Conservation (phyloP, 2,113 vertebrate genomes). For the Calcarius ornatus region DNA sequence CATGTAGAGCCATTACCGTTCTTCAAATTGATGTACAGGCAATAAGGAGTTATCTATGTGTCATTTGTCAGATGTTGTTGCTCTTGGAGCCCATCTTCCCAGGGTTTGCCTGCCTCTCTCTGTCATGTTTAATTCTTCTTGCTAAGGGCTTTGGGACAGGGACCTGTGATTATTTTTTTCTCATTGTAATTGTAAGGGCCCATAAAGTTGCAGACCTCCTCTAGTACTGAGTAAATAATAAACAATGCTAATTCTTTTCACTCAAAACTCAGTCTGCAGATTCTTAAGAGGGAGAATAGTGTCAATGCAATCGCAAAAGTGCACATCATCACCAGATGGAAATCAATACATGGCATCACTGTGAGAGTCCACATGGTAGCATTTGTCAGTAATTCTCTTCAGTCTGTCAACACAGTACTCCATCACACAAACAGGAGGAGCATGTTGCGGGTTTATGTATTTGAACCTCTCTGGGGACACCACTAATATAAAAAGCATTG, state of each 20-base stretch:
- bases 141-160: not conserved
- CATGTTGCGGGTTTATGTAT: conserved; percentile 34
- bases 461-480: conserved; percentile 47
- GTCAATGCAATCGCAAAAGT: conserved; percentile 38
- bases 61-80: not conserved
- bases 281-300: conserved; percentile 1
- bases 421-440: conserved; percentile 42
- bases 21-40: not conserved
- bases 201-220: not conserved
- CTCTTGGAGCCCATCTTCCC: not conserved
- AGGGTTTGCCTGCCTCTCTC: not conserved
- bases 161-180: not conserved
- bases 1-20: not conserved
- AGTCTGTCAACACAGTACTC: conserved; percentile 43
- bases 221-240: not conserved
- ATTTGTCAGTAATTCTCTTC: conserved; percentile 58
- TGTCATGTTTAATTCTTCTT: not conserved
- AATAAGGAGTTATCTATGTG: not conserved
- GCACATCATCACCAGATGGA: conserved; percentile 54
- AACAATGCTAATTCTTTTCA: conserved; percentile 10
- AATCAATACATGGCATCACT: conserved; percentile 42
- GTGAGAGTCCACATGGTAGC: conserved; percentile 45
- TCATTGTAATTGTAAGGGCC: not conserved
- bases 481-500: conserved; percentile 43
- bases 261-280: conserved; percentile 22